These are phyloP conservation scores for Lasioglossum morio DNA, from an alignment of 2,888 invertebrate species.

Conservation along the genomic window DNA sequence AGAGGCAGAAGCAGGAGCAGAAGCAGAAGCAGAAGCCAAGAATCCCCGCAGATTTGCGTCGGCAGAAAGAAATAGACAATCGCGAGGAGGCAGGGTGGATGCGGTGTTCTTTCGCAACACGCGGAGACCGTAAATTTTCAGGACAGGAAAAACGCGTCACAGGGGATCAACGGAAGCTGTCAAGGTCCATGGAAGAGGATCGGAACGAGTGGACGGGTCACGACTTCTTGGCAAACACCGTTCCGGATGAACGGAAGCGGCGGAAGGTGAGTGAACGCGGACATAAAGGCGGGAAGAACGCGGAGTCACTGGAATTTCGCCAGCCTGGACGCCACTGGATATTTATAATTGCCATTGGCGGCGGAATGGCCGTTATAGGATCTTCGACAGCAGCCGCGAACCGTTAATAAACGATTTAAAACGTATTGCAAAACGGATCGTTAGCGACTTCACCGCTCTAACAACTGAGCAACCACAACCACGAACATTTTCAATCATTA, in stretches of 20 bases:
- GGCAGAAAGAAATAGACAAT: slow-evolving; percentile 5
- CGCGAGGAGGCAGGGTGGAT: not conserved
- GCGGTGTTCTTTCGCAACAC: slow-evolving; percentile 22
- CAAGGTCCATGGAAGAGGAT: slow-evolving; percentile 52
- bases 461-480: too few species aligned
- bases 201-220: slow-evolving; percentile 54
- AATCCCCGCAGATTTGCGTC: not conserved
- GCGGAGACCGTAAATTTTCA: slow-evolving; percentile 49
- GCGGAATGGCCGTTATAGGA: not conserved
- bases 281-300: slow-evolving; percentile 48
- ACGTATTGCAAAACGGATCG: not conserved
- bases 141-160: slow-evolving; percentile 20
- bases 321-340: slow-evolving; percentile 40
- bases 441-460: not conserved
- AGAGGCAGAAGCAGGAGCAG: not conserved
- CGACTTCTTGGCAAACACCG: slow-evolving; percentile 59
- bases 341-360: slow-evolving; percentile 55
- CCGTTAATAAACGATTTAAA: not conserved
- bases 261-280: slow-evolving; percentile 62
- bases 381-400: not conserved
- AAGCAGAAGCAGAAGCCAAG: slow-evolving; percentile 4
- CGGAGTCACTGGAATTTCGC: slow-evolving; percentile 65
- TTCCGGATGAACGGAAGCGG: slow-evolving; percentile 45
- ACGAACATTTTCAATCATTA: too few species aligned
- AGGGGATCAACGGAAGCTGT: slow-evolving; percentile 60